These are phyloP conservation scores for Andricus curvator DNA, from an alignment of 2,888 invertebrate species.

Conservation along the genomic window DNA sequence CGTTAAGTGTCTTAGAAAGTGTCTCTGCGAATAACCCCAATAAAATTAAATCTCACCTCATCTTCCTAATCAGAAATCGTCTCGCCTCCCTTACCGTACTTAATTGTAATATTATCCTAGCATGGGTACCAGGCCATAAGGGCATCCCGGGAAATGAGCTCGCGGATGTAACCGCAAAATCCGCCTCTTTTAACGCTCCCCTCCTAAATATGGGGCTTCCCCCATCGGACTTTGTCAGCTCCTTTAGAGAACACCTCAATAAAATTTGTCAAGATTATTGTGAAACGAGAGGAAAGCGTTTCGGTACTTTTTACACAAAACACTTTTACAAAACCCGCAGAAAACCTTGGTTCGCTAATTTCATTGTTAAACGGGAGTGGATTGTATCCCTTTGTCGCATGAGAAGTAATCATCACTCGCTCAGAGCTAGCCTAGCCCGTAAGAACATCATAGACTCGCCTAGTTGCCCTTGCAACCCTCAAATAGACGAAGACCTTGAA, in stretches of 20 bases:
- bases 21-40: not conserved
- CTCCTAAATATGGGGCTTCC: not conserved
- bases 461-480: too few species aligned
- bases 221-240: not conserved
- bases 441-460: too few species aligned
- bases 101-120: not conserved
- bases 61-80: not conserved
- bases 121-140: not conserved
- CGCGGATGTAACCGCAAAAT: not conserved
- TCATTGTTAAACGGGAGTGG: not conserved
- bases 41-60: not conserved
- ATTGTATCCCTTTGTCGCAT: not conserved
- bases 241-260: not conserved
- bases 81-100: not conserved
- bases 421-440: not conserved
- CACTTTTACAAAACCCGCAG: not conserved
- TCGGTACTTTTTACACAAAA: not conserved
- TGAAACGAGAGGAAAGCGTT: not conserved
- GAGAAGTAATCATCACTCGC: too few species aligned
- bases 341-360: conserved; percentile 7
- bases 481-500: too few species aligned
- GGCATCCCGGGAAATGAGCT: not conserved
- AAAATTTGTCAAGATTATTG: not conserved
- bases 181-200: not conserved
- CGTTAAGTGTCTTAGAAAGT: too few species aligned